These are phyloP conservation scores for Atherinomorus stipes DNA, from an alignment of 2,113 vertebrate species.

Conservation along the genomic window DNA sequence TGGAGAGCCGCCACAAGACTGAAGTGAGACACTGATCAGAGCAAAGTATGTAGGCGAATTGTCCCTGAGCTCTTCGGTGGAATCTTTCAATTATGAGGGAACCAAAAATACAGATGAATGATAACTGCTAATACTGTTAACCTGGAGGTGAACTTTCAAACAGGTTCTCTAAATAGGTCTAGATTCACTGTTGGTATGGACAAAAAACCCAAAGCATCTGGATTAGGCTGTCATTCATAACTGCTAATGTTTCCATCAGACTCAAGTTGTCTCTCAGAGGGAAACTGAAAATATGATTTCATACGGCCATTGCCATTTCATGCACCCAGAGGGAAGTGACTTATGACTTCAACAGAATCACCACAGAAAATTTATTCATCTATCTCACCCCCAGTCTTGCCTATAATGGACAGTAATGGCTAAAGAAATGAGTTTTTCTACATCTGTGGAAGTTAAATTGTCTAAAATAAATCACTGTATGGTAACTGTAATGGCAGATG, in stretches of 20 bases:
- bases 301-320: slow-evolving; percentile 26
- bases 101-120: slow-evolving; percentile 19
- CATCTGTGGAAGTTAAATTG: slow-evolving; percentile 25
- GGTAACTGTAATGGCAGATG: slow-evolving; percentile 22
- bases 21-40: slow-evolving; percentile 44
- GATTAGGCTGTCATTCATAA: slow-evolving; percentile 42
- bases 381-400: slow-evolving; percentile 14
- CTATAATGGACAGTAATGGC: slow-evolving; percentile 36
- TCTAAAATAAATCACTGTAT: not conserved
- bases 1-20: slow-evolving; percentile 69
- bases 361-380: slow-evolving; percentile 25
- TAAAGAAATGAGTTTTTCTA: slow-evolving; percentile 35
- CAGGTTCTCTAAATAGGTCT: not conserved
- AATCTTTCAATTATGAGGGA: slow-evolving; percentile 56
- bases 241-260: slow-evolving; percentile 53
- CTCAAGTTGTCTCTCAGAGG: slow-evolving; percentile 30
- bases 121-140: slow-evolving; percentile 38
- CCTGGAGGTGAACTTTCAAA: slow-evolving; percentile 49
- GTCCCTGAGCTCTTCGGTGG: slow-evolving; percentile 25
- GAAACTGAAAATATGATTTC: slow-evolving; percentile 32
- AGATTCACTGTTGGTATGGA: not conserved
- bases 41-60: slow-evolving; percentile 43
- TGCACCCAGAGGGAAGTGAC: slow-evolving; percentile 36
- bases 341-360: slow-evolving; percentile 57
- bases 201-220: slow-evolving; percentile 25